Evolutionary conservation across 35 echinoderm and acorn worm genomes (phyloP).

Genomic region (Lytechinus variegatus): DNA sequence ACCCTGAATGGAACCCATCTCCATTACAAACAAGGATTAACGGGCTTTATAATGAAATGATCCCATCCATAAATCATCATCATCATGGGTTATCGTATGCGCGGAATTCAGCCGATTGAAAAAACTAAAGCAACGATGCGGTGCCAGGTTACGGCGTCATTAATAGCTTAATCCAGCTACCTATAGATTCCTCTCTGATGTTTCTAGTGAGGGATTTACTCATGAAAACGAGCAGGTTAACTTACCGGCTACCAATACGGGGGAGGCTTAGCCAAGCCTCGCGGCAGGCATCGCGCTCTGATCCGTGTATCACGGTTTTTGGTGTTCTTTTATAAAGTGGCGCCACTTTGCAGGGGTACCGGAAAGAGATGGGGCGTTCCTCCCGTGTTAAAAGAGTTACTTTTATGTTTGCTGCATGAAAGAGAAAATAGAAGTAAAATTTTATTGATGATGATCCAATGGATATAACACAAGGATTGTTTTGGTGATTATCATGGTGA

Average conservation of each 20-base stretch:
- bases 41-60: background rate
- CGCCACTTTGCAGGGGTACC: background rate
- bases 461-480: no score
- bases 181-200: background rate
- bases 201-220: background rate
- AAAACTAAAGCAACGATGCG: background rate
- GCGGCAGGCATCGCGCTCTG: background rate
- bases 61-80: background rate
- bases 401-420: no score
- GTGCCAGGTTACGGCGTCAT: background rate
- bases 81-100: background rate
- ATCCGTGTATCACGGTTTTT: background rate
- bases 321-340: background rate
- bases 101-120: background rate
- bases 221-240: background rate
- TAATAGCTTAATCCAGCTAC: slow-evolving; percentile 18
- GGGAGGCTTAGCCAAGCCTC: background rate
- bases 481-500: no score
- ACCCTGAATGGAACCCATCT: no score
- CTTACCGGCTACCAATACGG: background rate
- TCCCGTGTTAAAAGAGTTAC: background rate
- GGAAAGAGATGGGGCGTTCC: background rate
- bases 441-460: no score
- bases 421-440: no score
- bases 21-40: background rate